phyloP scores from a whole-genome alignment of 2,797 vertebrate genomes.

The Adelosebastes latens region DNA sequence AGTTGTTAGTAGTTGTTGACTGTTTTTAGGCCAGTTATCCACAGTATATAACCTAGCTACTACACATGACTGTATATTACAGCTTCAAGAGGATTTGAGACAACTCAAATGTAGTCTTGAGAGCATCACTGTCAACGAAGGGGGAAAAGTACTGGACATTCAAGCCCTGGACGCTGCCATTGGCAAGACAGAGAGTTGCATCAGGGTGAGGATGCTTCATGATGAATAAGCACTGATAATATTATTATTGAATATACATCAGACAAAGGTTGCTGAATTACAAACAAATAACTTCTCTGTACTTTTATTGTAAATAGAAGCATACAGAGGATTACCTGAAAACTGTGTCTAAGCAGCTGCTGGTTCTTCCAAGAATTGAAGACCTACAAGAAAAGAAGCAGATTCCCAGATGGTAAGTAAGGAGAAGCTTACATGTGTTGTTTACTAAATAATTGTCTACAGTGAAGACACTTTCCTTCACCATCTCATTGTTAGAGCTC shows the following conservation, averaged over 20 bases:
- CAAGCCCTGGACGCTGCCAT: conserved; percentile 77
- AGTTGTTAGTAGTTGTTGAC: background rate
- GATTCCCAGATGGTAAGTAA: conserved; percentile 74
- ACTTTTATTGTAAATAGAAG: conserved; percentile 49
- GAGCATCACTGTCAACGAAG: conserved; percentile 28
- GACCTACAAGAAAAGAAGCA: conserved; percentile 61
- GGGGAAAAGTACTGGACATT: conserved; percentile 62
- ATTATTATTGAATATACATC: background rate
- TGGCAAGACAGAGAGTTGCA: conserved; percentile 75
- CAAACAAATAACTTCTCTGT: background rate
- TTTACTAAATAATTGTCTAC: background rate
- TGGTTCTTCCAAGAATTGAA: conserved; percentile 77
- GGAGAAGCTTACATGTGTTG: background rate
- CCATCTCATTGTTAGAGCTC: background rate
- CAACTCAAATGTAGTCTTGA: conserved; percentile 78
- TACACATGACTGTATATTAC: conserved; percentile 18
- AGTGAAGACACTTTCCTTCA: background rate
- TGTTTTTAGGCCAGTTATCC: background rate
- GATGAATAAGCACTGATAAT: background rate
- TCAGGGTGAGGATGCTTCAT: conserved; percentile 65
- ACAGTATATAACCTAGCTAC: background rate
- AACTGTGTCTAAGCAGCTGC: conserved; percentile 73
- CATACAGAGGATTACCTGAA: conserved; percentile 81
- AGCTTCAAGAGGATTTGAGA: conserved; percentile 87
- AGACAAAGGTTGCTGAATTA: background rate